Evolutionary conservation across 2,888 invertebrate genomes (phyloP).

Genomic region (Meta bourneti): DNA sequence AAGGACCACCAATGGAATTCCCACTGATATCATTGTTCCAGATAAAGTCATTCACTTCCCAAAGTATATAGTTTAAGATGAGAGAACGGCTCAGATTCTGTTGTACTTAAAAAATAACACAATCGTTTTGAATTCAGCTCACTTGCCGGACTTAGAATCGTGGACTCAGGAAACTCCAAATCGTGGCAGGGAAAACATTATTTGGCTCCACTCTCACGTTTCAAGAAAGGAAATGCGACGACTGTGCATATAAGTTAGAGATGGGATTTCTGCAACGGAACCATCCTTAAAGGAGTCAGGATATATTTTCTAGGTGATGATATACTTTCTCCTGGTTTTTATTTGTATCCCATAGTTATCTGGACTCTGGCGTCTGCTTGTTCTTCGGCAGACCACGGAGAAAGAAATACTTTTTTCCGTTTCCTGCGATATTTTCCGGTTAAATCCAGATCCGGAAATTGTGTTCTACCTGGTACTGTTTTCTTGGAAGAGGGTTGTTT

Average conservation of each 20-base stretch:
- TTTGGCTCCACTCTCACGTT: conserved; percentile 40
- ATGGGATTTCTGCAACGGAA: conserved; percentile 24
- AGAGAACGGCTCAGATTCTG: conserved; percentile 5
- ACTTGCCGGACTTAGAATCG: conserved; percentile 22
- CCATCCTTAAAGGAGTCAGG: conserved; percentile 11
- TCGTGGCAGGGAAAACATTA: conserved; percentile 25
- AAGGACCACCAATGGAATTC: not conserved
- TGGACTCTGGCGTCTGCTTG: not conserved
- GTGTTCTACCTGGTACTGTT: too few relatives aligned
- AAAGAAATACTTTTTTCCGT: not conserved
- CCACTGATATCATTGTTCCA: conserved; percentile 5
- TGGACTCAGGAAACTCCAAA: not conserved
- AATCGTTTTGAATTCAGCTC: conserved; percentile 47
- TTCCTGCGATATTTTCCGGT: not conserved
- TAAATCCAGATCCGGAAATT: not conserved
- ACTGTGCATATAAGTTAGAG: conserved; percentile 18
- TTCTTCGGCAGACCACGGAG: not conserved
- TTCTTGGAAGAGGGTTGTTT: too few relatives aligned
- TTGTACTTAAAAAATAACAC: conserved; percentile 10
- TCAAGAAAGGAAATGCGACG: conserved; percentile 1
- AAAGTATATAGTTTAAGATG: conserved; percentile 1
- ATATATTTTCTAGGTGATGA: not conserved
- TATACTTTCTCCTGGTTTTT: not conserved
- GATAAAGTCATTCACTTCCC: conserved; percentile 17
- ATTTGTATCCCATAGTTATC: conserved; percentile 19